Evolutionary conservation across 2,888 invertebrate species (phyloP), one percentile per base, ranked within the genome.

Genomic region (Rotaria socialis): DNA sequence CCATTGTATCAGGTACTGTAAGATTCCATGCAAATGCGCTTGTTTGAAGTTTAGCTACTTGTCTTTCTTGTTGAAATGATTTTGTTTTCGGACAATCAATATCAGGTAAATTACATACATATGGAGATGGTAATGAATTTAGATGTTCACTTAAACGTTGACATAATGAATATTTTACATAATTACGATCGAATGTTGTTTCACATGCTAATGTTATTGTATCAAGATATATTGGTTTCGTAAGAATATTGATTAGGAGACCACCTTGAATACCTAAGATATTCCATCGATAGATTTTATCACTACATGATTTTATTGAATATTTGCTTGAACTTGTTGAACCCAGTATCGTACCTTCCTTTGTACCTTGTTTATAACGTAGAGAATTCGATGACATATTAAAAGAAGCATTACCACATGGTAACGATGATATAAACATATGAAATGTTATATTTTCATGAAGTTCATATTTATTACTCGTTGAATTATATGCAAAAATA

Each of bases 401-500:
- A 22, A 84, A 52, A 0, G 27, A 84, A 6, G 96, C 96, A 92
- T 97, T 97, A 8, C 98, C 98, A 92, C 98, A 99, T 7, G 98
- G 98, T 80, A 97, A 96, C 52, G 97, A 96, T 92, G 95, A 96
- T 89, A 98, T 96, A 92, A 96, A 99, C 89, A 99, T 93, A 92
- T 98, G 97, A 91, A 99, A 94, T 89, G 94, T 94, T 86, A 95
- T 93, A 89, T 94, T 93, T 24, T 93, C 92, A 90, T 94, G 94
- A 89, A 97, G 87, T 58, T 88, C 60, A 88, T 60, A 86, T 35
- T 41, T 52, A n/a, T 74, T 85, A 14, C 3, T 27, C 16, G 50
- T 60, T 10, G 27, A 87, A 41, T 74, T 55, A 35, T 47, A 27
- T 84, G 80, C 84, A 43, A 86, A 85, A 55, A 87, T 86, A 7